Conservation (phyloP, 2,113 vertebrate genomes). For the Nanorana parkeri region DNA sequence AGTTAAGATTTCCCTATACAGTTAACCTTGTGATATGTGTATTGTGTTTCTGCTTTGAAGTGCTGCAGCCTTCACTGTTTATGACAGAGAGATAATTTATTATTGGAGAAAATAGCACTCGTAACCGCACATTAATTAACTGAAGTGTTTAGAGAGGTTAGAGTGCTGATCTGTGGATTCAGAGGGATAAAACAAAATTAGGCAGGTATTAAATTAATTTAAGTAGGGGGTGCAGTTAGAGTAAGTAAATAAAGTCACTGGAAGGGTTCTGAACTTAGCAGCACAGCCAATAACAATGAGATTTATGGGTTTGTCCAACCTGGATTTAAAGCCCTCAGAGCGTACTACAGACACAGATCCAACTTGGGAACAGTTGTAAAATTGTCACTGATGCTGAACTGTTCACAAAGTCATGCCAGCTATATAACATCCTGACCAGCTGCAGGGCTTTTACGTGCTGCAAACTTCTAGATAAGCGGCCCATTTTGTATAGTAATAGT, state of each 20-base stretch:
- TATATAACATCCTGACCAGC: slow-evolving; percentile 12
- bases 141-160: slow-evolving; percentile 54
- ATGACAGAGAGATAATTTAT: slow-evolving; percentile 48
- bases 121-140: slow-evolving; percentile 52
- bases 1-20: too few relatives aligned
- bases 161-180: slow-evolving; percentile 30
- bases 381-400: slow-evolving; percentile 33
- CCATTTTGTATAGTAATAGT: background rate
- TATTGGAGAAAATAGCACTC: background rate
- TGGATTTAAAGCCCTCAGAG: slow-evolving; percentile 44
- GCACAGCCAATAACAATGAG: slow-evolving; percentile 34
- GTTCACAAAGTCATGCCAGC: slow-evolving; percentile 44
- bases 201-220: slow-evolving; percentile 56
- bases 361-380: slow-evolving; percentile 50
- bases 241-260: slow-evolving; percentile 53
- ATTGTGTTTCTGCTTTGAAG: slow-evolving; percentile 18
- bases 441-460: background rate
- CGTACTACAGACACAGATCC: slow-evolving; percentile 6
- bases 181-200: slow-evolving; percentile 42
- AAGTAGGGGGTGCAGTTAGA: slow-evolving; percentile 43
- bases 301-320: slow-evolving; percentile 47
- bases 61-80: slow-evolving; percentile 28
- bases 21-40: background rate
- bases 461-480: slow-evolving; percentile 26
- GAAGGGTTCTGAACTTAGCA: slow-evolving; percentile 37